Evolutionary conservation across 2,888 invertebrate genomes (phyloP), one percentile per base, ranked within the genome.

Genomic region (Protonemura montana): DNA sequence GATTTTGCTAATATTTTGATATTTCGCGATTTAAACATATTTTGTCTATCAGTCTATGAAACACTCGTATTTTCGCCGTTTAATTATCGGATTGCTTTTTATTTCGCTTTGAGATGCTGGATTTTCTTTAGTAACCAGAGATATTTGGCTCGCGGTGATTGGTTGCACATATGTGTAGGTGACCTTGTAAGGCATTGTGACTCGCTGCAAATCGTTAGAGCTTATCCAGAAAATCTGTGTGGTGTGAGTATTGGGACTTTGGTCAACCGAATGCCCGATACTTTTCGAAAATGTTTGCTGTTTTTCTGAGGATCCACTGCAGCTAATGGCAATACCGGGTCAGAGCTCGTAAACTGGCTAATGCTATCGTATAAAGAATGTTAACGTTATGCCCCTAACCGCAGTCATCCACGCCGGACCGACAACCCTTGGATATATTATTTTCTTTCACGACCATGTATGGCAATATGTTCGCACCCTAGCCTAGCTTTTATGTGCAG

Each of bases 391-490:
- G 59, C 59, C 59, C 59, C 59, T 59, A 59, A 13, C 59, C 59
- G 21, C 59, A 59, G 59, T 6, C 35, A 35, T 35, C 35, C 35
- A 35, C 3, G 35, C 3, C 10, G 35, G 35, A 35, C 59, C 16
- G 21, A 59, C 59, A 59, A 7, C 59, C 59, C 59, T 59, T 59
- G 21, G 59, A 59, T 59, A 59, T 59, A 59, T 59, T 59, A 59
- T 59, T 59, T 59, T 59, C 59, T 59, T 59, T 59, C 59, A 59
- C 59, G 59, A 59, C 16, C 59, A 59, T 59, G 59, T 59, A 59
- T 59, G 21, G 59, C 59, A 59, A 59, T 59, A 59, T 59, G 59
- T 59, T 59, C 59, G 59, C 59, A 21, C 59, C 59, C 59, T 13
- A 59, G 59, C 59, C 21, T 13, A 3, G 13, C 59, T 59, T 59